A percentile compares a stretch with the other conserved stretches of the same genome.
These are phyloP conservation scores for Atta colombica DNA, from an alignment of 1,140 invertebrate species.

Conservation along the genomic window DNA sequence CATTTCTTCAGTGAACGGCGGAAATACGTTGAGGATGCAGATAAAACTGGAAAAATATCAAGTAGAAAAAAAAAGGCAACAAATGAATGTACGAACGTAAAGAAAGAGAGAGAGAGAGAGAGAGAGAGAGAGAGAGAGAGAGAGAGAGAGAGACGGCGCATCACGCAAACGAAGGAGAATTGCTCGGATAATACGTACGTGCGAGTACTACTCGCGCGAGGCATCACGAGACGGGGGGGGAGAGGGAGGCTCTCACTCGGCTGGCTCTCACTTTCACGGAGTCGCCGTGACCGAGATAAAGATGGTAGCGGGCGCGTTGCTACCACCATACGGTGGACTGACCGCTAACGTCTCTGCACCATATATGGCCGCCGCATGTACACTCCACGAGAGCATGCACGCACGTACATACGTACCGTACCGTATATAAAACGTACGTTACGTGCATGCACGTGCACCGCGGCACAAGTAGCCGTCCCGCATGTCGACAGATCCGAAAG, in stretches of 20 bases:
- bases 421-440: neutral
- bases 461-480: slow-evolving; percentile 73
- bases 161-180: slow-evolving; percentile 70
- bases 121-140: slow-evolving; percentile 56
- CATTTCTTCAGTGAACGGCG: neutral
- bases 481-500: slow-evolving; percentile 77
- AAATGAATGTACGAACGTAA: neutral
- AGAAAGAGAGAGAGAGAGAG: slow-evolving; percentile 48
- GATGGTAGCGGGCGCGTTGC: slow-evolving; percentile 76
- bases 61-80: neutral
- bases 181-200: slow-evolving; percentile 63
- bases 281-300: slow-evolving; percentile 86
- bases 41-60: slow-evolving; percentile 25
- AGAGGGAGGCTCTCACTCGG: slow-evolving; percentile 44
- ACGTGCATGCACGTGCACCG: slow-evolving; percentile 22
- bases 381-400: slow-evolving; percentile 22
- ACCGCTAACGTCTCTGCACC: slow-evolving; percentile 74
- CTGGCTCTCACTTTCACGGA: slow-evolving; percentile 85
- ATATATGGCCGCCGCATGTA: slow-evolving; percentile 73
- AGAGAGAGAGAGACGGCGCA: slow-evolving; percentile 45
- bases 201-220: slow-evolving; percentile 61
- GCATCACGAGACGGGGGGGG: slow-evolving; percentile 49
- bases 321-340: slow-evolving; percentile 66
- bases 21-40: slow-evolving; percentile 25
- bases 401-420: slow-evolving; percentile 32